These are phyloP conservation scores for Apocrypta bakeri DNA, from an alignment of 1,140 invertebrate genomes.

Conservation along the genomic window DNA sequence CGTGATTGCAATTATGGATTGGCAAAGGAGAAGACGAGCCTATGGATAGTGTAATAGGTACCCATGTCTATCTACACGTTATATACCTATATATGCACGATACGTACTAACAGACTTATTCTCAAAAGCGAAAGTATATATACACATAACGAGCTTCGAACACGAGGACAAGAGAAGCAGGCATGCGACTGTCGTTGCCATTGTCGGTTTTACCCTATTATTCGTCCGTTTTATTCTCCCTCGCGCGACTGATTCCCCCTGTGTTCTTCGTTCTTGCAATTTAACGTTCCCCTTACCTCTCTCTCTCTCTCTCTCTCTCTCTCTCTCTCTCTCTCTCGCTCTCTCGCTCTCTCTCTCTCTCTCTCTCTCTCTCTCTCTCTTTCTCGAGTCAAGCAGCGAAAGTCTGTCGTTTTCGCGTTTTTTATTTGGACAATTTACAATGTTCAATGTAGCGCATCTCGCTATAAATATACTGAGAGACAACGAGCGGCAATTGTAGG, in stretches of 20 bases:
- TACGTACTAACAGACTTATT: not conserved
- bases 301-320: not conserved
- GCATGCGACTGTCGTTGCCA: not conserved
- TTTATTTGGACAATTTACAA: slow-evolving; percentile 39
- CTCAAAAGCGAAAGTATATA: slow-evolving; percentile 11
- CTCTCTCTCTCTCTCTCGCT: not conserved
- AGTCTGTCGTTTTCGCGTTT: slow-evolving; percentile 9
- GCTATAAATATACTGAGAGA: slow-evolving; percentile 27
- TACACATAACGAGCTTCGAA: not conserved
- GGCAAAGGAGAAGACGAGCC: not conserved
- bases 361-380: not conserved
- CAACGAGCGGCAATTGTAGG: slow-evolving; percentile 31
- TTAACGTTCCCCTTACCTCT: too few relatives aligned
- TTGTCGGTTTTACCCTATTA: slow-evolving; percentile 9
- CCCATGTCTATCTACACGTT: too few relatives aligned
- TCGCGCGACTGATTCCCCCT: not conserved
- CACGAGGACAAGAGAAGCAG: not conserved
- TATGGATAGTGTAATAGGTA: not conserved
- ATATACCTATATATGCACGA: not conserved
- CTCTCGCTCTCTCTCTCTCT: not conserved
- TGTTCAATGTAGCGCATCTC: slow-evolving; percentile 17
- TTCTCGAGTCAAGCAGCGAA: not conserved
- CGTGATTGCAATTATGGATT: slow-evolving; percentile 34
- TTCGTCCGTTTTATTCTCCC: slow-evolving; percentile 21
- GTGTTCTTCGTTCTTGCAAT: slow-evolving; percentile 24